Evolutionary conservation across 2,888 invertebrate genomes (phyloP), one percentile per base, ranked within the genome.

Genomic region (Drosophila parthenogenetica): DNA sequence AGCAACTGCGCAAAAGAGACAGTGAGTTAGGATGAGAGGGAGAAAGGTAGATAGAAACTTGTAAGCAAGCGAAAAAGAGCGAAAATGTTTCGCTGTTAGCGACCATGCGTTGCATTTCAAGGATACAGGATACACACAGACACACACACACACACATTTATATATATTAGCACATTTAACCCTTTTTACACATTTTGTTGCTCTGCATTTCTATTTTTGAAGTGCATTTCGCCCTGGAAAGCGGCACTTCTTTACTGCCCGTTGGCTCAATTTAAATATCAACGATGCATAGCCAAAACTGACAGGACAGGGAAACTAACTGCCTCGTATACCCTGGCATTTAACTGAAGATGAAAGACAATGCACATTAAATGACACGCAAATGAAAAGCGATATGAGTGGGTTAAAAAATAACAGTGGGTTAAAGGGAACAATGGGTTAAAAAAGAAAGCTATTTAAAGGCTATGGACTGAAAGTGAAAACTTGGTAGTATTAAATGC

Each of bases 191-290:
- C 32, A 35, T 35, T 35, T 35, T 35, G 35, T 37, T 45, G 53
- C 58, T 74, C 42, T 61, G 64, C 65, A 67, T 76, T 87, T 89
- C 89, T 83, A 83, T 84, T 84, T 84, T 78, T 81, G 76, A 87
- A 84, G 88, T 89, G 89, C 89, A 89, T 81, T 85, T 69, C 70
- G 60, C 63, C 63, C 74, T 70, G 65, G 53, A 32, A 53, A 81
- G 64, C 81, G 67, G 62, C 51, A 54, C 68, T 71, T 79, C 77
- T 84, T 59, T 16, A 73, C 85, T 89, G 85, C 75, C 82, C 89
- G 77, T 69, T 81, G 89, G 69, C 87, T 84, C 69, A 84, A 89
- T 84, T 84, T 84, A 89, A 84, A 84, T 89, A 87, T 70, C 90
- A 89, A 46, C 89, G 89, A 89, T 75, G 90, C 85, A 89, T 85